Percentiles rank a stretch among this genome's conserved stretches.
These are phyloP conservation scores for Seladonia tumulorum DNA, from an alignment of 2,888 invertebrate genomes.

Conservation along the genomic window DNA sequence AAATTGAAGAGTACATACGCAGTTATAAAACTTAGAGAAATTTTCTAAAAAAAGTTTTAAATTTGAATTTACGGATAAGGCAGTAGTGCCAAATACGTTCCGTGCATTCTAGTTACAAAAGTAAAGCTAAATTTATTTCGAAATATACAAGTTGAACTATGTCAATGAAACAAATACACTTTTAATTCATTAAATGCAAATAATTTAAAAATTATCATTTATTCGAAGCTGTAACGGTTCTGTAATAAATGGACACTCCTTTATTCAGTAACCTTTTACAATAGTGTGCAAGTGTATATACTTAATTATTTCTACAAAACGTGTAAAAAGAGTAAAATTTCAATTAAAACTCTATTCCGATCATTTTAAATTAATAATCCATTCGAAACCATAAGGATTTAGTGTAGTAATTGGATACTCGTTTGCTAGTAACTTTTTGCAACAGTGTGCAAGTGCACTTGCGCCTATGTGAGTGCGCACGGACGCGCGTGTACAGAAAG, in stretches of 20 bases:
- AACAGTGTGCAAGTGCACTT: slow-evolving; percentile 5
- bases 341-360: background rate
- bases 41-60: background rate
- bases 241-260: background rate
- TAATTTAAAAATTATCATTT: background rate
- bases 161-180: background rate
- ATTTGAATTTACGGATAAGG: background rate
- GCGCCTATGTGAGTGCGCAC: background rate
- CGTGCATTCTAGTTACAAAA: slow-evolving; percentile 34
- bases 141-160: background rate
- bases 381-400: slow-evolving; percentile 26
- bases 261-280: slow-evolving; percentile 53
- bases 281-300: background rate
- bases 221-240: background rate
- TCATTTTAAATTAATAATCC: background rate
- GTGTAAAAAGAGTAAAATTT: background rate
- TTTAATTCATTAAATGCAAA: background rate
- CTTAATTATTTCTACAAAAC: background rate
- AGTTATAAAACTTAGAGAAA: background rate
- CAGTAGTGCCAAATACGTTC: slow-evolving; percentile 11
- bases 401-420: slow-evolving; percentile 36
- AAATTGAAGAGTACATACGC: background rate
- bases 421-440: slow-evolving; percentile 54
- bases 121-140: background rate
- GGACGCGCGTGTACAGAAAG: slow-evolving; percentile 43